Evolutionary conservation across 2,113 vertebrate species (phyloP).

Genomic region (Seriola dumerili): DNA sequence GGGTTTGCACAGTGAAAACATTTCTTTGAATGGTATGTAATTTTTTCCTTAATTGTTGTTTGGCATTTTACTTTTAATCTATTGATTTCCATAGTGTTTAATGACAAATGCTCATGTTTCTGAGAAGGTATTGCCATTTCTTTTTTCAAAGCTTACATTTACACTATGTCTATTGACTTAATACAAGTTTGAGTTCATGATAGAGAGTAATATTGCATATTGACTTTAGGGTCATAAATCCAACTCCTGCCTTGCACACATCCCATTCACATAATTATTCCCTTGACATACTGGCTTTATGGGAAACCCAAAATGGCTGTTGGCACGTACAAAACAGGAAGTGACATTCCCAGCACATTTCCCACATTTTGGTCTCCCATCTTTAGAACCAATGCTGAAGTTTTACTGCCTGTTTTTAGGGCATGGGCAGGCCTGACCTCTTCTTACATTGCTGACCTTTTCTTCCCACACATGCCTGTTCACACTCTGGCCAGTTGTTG

Average conservation of each 20-base stretch:
- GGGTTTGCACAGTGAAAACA: no score
- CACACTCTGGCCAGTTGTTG: constrained; percentile 45
- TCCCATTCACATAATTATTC: not conserved
- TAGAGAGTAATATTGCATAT: no score
- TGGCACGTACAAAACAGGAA: not conserved
- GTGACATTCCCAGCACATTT: not conserved
- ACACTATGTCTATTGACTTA: no score
- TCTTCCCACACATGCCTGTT: constrained; percentile 3
- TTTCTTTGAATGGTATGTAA: no score
- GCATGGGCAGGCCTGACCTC: not conserved
- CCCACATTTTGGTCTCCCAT: not conserved
- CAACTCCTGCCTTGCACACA: not conserved
- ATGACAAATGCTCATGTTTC: no score
- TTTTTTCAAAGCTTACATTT: no score
- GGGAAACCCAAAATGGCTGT: not conserved
- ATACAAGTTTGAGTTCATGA: no score
- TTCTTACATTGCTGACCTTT: constrained; percentile 26
- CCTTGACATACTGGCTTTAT: not conserved
- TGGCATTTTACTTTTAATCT: no score
- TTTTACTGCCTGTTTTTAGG: constrained; percentile 6
- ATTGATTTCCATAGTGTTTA: no score
- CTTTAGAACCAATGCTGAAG: not conserved
- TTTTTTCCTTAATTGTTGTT: no score
- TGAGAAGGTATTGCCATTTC: no score
- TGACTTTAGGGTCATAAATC: no score